Evolutionary conservation across 1,140 invertebrate species (phyloP).

Genomic region (Cydia amplana): DNA sequence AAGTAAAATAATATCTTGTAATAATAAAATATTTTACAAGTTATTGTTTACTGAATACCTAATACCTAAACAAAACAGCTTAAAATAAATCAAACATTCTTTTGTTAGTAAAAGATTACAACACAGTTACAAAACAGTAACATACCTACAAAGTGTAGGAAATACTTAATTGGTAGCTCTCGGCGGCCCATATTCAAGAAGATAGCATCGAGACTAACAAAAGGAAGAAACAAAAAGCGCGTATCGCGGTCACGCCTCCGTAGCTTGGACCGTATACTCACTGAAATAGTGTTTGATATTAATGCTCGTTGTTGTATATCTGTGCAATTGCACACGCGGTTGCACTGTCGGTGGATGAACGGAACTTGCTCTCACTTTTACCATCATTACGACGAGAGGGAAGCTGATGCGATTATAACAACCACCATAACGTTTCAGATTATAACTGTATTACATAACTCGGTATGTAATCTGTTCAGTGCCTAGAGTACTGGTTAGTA

Average conservation of each 20-base stretch:
- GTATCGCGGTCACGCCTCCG: background rate
- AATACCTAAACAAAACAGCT: no score
- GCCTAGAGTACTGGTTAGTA: background rate
- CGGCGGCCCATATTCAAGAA: background rate
- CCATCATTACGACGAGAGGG: conserved; percentile 45
- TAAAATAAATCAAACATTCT: no score
- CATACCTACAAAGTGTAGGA: background rate
- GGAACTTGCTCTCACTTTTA: conserved; percentile 49
- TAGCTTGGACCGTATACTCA: background rate
- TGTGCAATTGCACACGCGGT: conserved; percentile 9
- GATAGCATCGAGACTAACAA: conserved; percentile 22
- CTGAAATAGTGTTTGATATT: conserved; percentile 8
- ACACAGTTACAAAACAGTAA: background rate
- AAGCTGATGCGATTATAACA: conserved; percentile 50
- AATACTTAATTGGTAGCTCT: conserved; percentile 10
- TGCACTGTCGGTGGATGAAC: conserved; percentile 31
- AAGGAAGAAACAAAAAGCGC: conserved; percentile 20
- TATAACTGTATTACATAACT: conserved; percentile 30
- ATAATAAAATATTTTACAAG: no score
- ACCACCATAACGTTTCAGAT: conserved; percentile 38
- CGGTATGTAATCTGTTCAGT: conserved; percentile 19
- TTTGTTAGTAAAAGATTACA: no score
- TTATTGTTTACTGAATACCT: no score
- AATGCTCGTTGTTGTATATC: background rate
- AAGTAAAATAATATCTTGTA: no score